A percentile compares a stretch with the other conserved stretches of the same genome.
Conservation (phyloP, 2,113 vertebrate species). For the Shinisaurus crocodilurus region DNA sequence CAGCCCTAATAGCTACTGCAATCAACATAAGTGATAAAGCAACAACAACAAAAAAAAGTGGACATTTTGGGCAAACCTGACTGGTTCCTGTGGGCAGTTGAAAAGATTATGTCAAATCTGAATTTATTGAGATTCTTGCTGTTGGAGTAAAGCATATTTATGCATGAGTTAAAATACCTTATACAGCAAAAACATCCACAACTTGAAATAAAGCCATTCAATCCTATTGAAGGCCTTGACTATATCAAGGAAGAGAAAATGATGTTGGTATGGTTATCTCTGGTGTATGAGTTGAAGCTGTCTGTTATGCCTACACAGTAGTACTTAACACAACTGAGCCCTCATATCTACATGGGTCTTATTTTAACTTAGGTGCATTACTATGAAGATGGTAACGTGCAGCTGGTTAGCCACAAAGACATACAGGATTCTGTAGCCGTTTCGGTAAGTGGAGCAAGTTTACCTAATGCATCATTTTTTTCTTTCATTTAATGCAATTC, state of each 20-base stretch:
- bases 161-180: background rate
- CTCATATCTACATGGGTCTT: background rate
- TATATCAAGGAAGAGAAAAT: background rate
- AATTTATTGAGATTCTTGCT: too few species aligned
- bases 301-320: conserved; percentile 8
- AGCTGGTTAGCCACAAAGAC: conserved; percentile 96
- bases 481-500: background rate
- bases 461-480: background rate
- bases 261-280: conserved; percentile 3
- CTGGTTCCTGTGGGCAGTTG: too few species aligned
- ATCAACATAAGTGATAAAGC: too few species aligned
- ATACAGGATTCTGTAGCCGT: conserved; percentile 88
- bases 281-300: background rate
- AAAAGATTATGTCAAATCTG: too few species aligned
- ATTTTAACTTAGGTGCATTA: conserved; percentile 89
- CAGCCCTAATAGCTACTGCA: too few species aligned
- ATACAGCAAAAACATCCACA: background rate
- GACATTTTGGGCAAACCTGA: too few species aligned
- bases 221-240: background rate
- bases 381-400: conserved; percentile 97
- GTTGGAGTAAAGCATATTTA: background rate
- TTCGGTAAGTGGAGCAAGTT: conserved; percentile 82
- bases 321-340: background rate
- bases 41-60: too few species aligned
- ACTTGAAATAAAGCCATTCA: background rate